phyloP scores from a whole-genome alignment of 2,797 vertebrate genomes.

The Lacerta agilis region DNA sequence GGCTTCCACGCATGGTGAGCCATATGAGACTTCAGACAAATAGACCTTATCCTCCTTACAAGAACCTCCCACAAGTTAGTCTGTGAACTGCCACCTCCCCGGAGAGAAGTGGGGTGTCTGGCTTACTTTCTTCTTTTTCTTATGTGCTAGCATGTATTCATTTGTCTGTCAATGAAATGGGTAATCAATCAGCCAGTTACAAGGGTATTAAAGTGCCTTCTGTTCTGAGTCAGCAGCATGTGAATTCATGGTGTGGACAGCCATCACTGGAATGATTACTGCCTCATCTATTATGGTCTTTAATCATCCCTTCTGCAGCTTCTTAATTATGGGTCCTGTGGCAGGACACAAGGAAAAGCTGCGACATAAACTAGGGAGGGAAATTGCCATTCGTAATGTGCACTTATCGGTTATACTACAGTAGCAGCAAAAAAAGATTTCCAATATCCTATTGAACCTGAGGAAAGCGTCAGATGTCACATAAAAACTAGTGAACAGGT shows the following conservation, averaged over 20 bases:
- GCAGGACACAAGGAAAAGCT: neutral
- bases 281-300: accelerated
- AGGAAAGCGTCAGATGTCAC: neutral
- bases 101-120: neutral
- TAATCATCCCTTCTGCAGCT: neutral
- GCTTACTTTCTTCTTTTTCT: neutral
- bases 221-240: accelerated
- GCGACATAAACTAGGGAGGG: neutral
- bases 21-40: neutral
- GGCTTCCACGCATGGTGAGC: too few species aligned
- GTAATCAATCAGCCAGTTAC: neutral
- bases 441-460: neutral
- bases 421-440: neutral
- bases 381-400: neutral
- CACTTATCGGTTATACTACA: neutral
- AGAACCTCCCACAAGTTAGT: neutral
- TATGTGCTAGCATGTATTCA: neutral
- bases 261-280: neutral
- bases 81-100: neutral
- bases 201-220: neutral
- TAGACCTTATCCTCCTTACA: neutral
- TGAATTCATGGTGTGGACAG: neutral
- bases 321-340: slow-evolving; percentile 10
- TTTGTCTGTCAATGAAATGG: neutral
- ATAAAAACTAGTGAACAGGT: neutral